Percentiles rank a stretch among this genome's conserved stretches.
Evolutionary conservation across 2,888 invertebrate species (phyloP).

Genomic region (Aleiodes alternator): DNA sequence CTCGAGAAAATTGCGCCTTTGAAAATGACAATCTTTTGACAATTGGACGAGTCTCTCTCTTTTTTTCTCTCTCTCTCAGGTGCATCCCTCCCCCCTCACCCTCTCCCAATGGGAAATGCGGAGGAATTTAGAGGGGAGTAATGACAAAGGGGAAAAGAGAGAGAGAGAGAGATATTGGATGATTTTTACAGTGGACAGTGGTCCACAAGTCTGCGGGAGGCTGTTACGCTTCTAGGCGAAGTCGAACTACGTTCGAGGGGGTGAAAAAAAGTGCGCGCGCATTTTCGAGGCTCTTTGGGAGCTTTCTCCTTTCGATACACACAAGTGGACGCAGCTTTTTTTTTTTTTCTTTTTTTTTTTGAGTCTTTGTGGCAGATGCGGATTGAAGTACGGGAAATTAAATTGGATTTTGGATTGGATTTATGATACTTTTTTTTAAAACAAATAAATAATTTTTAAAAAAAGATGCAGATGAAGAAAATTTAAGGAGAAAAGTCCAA

Average conservation of each 20-base stretch:
- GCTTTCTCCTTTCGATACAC: slow-evolving; percentile 7
- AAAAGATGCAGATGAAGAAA: no score
- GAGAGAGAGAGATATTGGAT: background rate
- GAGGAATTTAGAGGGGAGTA: slow-evolving; percentile 24
- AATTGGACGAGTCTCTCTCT: background rate
- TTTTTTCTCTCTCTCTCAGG: no score
- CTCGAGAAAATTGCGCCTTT: slow-evolving; percentile 27
- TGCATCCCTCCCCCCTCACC: no score
- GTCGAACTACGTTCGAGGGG: background rate
- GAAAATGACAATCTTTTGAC: slow-evolving; percentile 27
- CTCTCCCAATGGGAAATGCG: slow-evolving; percentile 2
- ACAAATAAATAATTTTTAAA: no score
- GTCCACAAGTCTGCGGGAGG: background rate
- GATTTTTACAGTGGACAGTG: slow-evolving; percentile 22
- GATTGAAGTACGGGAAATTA: background rate
- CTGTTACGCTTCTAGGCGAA: background rate
- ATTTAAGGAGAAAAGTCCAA: no score
- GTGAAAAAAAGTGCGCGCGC: slow-evolving; percentile 19
- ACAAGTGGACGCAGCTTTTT: slow-evolving; percentile 4
- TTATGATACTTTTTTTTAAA: no score
- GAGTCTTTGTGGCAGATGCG: background rate
- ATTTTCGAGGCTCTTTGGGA: background rate
- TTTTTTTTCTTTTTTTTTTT: background rate
- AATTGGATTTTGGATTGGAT: no score
- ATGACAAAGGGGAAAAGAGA: background rate